Conservation (phyloP, 2,888 invertebrate genomes). For the Lysandra coridon region DNA sequence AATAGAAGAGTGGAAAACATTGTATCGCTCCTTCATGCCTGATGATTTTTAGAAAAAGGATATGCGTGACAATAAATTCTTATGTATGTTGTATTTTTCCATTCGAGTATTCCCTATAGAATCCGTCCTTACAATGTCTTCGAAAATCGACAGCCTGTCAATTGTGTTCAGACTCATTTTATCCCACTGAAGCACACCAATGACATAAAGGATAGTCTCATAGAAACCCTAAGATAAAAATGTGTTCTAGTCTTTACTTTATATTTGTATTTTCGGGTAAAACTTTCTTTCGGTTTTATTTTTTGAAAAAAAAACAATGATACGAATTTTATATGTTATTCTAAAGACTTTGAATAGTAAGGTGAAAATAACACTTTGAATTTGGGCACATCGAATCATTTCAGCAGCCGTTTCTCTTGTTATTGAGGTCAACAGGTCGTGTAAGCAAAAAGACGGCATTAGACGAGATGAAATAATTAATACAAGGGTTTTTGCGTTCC, state of each 20-base stretch:
- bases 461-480: slow-evolving; percentile 9
- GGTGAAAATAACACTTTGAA: neutral
- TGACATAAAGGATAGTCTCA: too few species aligned
- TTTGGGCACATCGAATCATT: neutral
- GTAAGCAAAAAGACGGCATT: neutral
- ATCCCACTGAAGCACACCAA: too few species aligned
- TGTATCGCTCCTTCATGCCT: too few species aligned
- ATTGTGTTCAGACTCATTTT: neutral
- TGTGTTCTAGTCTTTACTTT: too few species aligned
- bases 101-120: neutral
- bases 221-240: too few species aligned
- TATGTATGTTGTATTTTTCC: neutral
- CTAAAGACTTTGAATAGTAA: too few species aligned
- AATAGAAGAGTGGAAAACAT: neutral
- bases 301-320: too few species aligned
- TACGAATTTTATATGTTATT: too few species aligned
- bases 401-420: neutral
- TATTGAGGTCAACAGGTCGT: slow-evolving; percentile 7
- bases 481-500: neutral
- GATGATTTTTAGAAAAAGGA: too few species aligned
- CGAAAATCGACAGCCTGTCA: neutral
- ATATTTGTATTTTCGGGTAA: too few species aligned
- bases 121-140: neutral
- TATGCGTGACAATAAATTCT: neutral
- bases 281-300: too few species aligned